Evolutionary conservation across 2,113 vertebrate species (phyloP), one percentile per base, ranked within the genome.

Genomic region (Limnothrissa miodon): DNA sequence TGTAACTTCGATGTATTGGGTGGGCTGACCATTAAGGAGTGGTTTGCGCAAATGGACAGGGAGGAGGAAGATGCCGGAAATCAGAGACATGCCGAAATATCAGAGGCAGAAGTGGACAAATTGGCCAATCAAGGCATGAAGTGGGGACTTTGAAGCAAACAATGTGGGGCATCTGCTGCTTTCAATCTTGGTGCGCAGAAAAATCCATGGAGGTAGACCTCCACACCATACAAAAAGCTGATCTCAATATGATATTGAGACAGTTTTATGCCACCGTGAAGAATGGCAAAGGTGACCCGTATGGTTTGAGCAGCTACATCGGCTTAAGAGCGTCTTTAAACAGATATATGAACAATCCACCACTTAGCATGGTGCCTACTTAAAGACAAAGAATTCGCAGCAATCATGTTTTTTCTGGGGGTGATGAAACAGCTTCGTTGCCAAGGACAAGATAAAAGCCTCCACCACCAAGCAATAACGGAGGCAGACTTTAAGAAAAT

Each of bases 401-500:
- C 44, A 84, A 80, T 25, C 39, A 74, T 1, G 21, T 83, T 33
- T 86, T 84, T 8, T n/a, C 23, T 79, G 44, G 48, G 42, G 21
- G 39, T 62, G 36, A 4, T 86, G 7, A 86, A 86, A 79, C 78
- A 39, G 46, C 56, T 83, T 51, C 11, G 42, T 1, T 5, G 48
- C 46, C 39, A 81, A 9, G 74, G 51, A 81, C 36, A 11, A 39
- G 42, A 82, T 36, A 79, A 33, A 39, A 39, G 80, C 33, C 5
- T 42, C 2, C 85, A 86, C 25, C 82, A 51, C 74, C 70, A 23
- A 8, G 51, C 39, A 21, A 13, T 83, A 74, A 53, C 36, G 10
- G 84, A 80, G 78, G 44, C 78, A 45, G 84, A 80, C 78, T 74
- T 83, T 4, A 21, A 42, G 11, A 83, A 81, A 83, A 79, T 81